Percentiles rank a stretch among this genome's conserved stretches.
Conservation (phyloP, 2,888 invertebrate genomes). For the Rhyacophila evoluta region DNA sequence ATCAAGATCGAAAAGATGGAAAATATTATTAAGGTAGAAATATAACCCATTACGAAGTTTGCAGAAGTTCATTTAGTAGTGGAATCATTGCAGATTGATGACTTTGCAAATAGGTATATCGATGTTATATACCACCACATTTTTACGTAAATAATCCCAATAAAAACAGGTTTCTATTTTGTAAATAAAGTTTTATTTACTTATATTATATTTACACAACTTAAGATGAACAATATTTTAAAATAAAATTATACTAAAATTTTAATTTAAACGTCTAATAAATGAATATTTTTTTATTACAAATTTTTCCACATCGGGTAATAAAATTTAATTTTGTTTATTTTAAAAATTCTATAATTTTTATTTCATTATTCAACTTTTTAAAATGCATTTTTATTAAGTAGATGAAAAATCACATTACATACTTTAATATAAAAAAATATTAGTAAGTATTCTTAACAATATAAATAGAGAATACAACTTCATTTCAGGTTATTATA, state of each 20-base stretch:
- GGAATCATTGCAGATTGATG: no score
- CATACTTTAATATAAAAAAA: constrained; percentile 7
- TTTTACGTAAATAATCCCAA: no score
- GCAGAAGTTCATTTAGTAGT: no score
- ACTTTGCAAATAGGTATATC: no score
- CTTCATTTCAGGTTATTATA: constrained; percentile 11
- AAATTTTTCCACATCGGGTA: not conserved
- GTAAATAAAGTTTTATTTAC: constrained; percentile 43
- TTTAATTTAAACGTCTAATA: constrained; percentile 24
- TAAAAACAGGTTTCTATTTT: not conserved
- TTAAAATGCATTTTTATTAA: constrained; percentile 5
- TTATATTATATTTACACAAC: constrained; percentile 47
- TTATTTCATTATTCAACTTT: not conserved
- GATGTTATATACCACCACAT: no score
- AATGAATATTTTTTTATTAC: constrained; percentile 25
- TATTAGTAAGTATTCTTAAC: not conserved
- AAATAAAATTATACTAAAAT: constrained; percentile 6
- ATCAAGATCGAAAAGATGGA: no score
- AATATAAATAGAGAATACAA: not conserved
- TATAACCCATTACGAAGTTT: no score
- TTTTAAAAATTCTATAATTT: not conserved
- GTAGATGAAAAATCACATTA: not conserved
- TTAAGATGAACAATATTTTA: constrained; percentile 34
- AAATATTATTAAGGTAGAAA: no score
- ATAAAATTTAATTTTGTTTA: not conserved